Conservation (phyloP, 2,113 vertebrate species). For the Pheucticus melanocephalus region DNA sequence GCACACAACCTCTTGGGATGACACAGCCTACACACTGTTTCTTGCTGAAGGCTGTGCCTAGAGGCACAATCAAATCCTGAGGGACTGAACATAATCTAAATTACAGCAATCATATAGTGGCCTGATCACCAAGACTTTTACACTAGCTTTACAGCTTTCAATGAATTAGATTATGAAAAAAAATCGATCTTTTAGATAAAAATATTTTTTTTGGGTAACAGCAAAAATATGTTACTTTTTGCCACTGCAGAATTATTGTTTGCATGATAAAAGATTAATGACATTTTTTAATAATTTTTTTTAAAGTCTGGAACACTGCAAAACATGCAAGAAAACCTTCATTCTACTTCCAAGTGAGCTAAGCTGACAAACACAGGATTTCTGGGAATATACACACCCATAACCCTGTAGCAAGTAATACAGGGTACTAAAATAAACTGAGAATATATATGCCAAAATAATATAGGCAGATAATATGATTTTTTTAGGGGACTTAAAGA, state of each 20-base stretch:
- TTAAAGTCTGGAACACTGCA: neutral
- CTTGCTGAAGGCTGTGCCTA: constrained; percentile 27
- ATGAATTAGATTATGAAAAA: neutral
- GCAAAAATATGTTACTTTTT: neutral
- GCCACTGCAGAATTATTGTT: neutral
- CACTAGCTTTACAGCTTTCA: neutral
- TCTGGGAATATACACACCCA: neutral
- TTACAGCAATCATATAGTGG: neutral
- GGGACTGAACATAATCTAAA: neutral
- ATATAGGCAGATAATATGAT: neutral
- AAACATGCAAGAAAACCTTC: neutral
- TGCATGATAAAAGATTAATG: neutral
- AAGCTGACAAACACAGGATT: neutral
- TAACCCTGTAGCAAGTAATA: neutral
- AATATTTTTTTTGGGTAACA: neutral
- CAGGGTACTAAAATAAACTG: neutral
- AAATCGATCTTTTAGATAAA: neutral
- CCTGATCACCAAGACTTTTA: neutral
- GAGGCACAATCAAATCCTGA: neutral
- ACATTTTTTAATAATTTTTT: neutral
- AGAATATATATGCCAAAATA: neutral
- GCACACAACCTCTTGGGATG: neutral
- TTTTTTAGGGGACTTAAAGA: neutral
- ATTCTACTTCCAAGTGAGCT: neutral
- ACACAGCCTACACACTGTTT: neutral